Conservation (phyloP, 2,113 vertebrate genomes). For the Arvicanthis niloticus region DNA sequence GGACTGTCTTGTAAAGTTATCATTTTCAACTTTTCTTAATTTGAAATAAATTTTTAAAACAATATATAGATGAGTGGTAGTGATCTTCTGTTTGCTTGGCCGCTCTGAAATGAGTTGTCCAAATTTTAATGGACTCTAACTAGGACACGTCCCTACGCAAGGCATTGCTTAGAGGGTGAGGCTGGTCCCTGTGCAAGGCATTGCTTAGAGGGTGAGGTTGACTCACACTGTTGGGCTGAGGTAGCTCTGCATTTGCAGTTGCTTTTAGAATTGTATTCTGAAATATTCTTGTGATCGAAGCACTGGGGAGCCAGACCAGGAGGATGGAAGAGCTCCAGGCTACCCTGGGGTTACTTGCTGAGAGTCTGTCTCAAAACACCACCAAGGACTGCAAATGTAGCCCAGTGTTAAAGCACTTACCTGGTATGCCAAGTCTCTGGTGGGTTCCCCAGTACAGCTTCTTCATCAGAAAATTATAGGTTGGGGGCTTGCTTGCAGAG, state of each 20-base stretch:
- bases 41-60: not conserved
- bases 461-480: not conserved
- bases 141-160: not conserved
- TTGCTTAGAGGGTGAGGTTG: not conserved
- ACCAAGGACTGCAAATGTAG: not conserved
- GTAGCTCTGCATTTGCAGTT: not conserved
- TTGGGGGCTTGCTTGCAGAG: not conserved
- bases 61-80: not conserved
- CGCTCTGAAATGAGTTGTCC: slow-evolving; percentile 19
- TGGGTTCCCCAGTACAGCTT: not conserved
- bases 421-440: not conserved
- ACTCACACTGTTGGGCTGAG: not conserved
- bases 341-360: not conserved
- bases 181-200: not conserved
- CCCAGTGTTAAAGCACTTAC: not conserved
- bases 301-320: not conserved
- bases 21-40: slow-evolving; percentile 48
- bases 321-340: not conserved
- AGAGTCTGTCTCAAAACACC: not conserved
- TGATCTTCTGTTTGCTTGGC: not conserved
- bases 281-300: not conserved
- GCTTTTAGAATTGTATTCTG: slow-evolving; percentile 38
- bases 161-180: not conserved
- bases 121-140: not conserved
- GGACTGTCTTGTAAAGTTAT: not conserved